phyloP scores from a whole-genome alignment of 2,888 invertebrate species.

The Nowickia ferox region DNA sequence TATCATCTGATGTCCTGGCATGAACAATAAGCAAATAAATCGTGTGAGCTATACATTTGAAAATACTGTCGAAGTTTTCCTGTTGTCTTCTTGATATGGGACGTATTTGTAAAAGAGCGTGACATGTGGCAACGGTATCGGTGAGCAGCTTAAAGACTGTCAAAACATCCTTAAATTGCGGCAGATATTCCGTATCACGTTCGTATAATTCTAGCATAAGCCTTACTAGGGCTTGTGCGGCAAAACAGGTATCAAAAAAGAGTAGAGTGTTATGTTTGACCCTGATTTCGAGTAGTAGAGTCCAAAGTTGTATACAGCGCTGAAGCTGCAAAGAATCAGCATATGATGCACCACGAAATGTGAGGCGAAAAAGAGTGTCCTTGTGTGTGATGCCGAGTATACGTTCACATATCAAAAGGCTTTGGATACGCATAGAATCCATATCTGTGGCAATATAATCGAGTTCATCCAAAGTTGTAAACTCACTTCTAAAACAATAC shows the following conservation, averaged over 20 bases:
- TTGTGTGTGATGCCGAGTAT: slow-evolving; percentile 93
- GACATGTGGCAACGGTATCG: slow-evolving; percentile 85
- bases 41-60: slow-evolving; percentile 91
- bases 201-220: slow-evolving; percentile 90
- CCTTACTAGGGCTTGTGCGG: slow-evolving; percentile 93
- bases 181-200: slow-evolving; percentile 84
- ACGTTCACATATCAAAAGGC: slow-evolving; percentile 93
- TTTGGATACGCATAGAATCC: slow-evolving; percentile 93
- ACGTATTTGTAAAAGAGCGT: slow-evolving; percentile 84
- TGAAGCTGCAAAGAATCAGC: slow-evolving; percentile 90
- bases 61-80: slow-evolving; percentile 91
- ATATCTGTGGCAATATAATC: slow-evolving; percentile 89
- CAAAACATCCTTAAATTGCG: slow-evolving; percentile 88
- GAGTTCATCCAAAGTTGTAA: slow-evolving; percentile 88
- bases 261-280: slow-evolving; percentile 91
- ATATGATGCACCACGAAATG: slow-evolving; percentile 89
- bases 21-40: slow-evolving; percentile 88
- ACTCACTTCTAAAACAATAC: slow-evolving; percentile 89
- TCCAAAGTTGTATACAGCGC: slow-evolving; percentile 94
- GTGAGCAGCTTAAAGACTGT: slow-evolving; percentile 88
- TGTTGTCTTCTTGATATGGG: slow-evolving; percentile 91
- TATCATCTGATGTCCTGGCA: slow-evolving; percentile 84
- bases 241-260: slow-evolving; percentile 91
- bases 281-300: slow-evolving; percentile 91
- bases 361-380: slow-evolving; percentile 92